phyloP scores from a whole-genome alignment of 2,797 vertebrate species.

The Tamandua tetradactyla region DNA sequence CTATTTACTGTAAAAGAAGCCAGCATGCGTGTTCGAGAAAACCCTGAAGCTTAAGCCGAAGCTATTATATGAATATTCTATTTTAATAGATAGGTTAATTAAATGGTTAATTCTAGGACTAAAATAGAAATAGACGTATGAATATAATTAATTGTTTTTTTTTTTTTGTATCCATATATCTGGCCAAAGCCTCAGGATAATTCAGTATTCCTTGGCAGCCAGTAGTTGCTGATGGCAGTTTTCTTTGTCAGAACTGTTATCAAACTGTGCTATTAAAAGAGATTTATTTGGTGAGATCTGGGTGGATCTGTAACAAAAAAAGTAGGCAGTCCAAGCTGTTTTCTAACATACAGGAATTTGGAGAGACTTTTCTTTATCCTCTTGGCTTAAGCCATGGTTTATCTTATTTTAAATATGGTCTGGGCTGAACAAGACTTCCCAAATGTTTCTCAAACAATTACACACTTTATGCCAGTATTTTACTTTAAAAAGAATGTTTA shows the following conservation, averaged over 20 bases:
- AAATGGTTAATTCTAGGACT: slow-evolving; percentile 63
- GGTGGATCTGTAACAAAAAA: slow-evolving; percentile 53
- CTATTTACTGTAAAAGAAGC: neutral
- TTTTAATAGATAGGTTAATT: slow-evolving; percentile 14
- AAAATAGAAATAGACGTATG: slow-evolving; percentile 14
- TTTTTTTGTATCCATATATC: neutral
- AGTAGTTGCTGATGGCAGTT: slow-evolving; percentile 72
- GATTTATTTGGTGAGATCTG: slow-evolving; percentile 73
- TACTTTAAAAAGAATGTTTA: slow-evolving; percentile 50
- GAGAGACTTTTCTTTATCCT: slow-evolving; percentile 46
- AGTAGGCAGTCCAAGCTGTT: slow-evolving; percentile 43
- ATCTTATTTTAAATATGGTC: slow-evolving; percentile 39
- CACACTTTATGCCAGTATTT: slow-evolving; percentile 5
- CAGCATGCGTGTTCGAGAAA: neutral
- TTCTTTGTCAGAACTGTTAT: slow-evolving; percentile 75
- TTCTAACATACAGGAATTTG: slow-evolving; percentile 49
- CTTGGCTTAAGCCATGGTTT: slow-evolving; percentile 17
- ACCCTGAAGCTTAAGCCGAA: neutral
- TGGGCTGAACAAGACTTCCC: neutral
- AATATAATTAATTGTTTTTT: slow-evolving; percentile 41
- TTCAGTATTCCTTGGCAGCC: slow-evolving; percentile 76
- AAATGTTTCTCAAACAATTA: slow-evolving; percentile 26
- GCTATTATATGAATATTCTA: neutral
- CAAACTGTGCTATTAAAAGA: slow-evolving; percentile 80
- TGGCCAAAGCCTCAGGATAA: slow-evolving; percentile 69